Percentiles rank a stretch among this genome's conserved stretches.
Evolutionary conservation across 2,797 vertebrate species (phyloP).

Genomic region (Enteromius thamalakanensis): DNA sequence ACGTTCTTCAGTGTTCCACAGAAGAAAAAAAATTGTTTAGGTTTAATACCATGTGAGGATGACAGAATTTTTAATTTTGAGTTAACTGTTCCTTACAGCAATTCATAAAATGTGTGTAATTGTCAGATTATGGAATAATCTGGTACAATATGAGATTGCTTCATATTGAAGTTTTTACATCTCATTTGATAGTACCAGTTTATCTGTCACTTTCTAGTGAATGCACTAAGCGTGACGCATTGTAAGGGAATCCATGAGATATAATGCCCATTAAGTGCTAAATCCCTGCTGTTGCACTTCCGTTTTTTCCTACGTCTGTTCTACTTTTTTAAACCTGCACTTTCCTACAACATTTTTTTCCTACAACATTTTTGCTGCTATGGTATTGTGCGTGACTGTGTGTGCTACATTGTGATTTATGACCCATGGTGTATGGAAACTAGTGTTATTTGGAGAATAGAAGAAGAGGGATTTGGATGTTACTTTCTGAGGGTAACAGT

Average conservation of each 20-base stretch:
- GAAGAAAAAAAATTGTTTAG: not conserved
- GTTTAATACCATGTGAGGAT: not conserved
- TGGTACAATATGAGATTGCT: conserved; percentile 57
- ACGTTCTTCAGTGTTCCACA: not conserved
- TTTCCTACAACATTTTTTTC: conserved; percentile 12
- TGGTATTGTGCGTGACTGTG: conserved; percentile 32
- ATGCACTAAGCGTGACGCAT: conserved; percentile 36
- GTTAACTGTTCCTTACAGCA: conserved; percentile 15
- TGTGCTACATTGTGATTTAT: conserved; percentile 44
- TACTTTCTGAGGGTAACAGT: conserved; percentile 29
- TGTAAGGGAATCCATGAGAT: conserved; percentile 19
- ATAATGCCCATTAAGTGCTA: conserved; percentile 38
- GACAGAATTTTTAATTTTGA: conserved; percentile 7
- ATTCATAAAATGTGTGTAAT: conserved; percentile 49
- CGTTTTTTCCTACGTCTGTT: conserved; percentile 32
- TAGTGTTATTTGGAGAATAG: conserved; percentile 29
- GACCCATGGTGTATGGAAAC: conserved; percentile 29
- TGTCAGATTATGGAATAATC: conserved; percentile 35
- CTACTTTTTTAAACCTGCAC: conserved; percentile 47
- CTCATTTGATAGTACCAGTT: conserved; percentile 47
- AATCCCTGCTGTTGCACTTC: conserved; percentile 34
- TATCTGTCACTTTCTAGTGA: conserved; percentile 45
- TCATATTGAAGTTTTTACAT: conserved; percentile 65
- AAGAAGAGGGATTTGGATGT: conserved; percentile 44
- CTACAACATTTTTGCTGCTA: conserved; percentile 57